A percentile compares a stretch with the other conserved stretches of the same genome.
phyloP scores from a whole-genome alignment of 2,797 vertebrate genomes.

The Dermochelys coriacea region DNA sequence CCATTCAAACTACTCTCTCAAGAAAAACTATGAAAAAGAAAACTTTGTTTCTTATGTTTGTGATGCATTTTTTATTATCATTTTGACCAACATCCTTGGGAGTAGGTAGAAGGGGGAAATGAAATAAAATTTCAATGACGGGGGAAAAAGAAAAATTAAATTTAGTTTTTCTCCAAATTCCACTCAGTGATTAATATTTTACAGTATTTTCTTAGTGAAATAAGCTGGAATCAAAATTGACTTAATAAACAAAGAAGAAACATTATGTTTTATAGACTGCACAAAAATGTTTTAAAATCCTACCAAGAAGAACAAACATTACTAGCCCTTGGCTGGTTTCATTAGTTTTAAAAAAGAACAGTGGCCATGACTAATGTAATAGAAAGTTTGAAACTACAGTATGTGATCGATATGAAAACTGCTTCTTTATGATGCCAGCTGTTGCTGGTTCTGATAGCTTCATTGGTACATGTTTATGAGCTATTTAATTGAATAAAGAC shows the following conservation, averaged over 20 bases:
- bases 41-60: background rate
- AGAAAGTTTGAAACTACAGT: background rate
- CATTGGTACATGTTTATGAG: slow-evolving; percentile 24
- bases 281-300: background rate
- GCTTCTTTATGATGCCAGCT: background rate
- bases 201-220: background rate
- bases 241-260: background rate
- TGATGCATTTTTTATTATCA: background rate
- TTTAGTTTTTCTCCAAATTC: background rate
- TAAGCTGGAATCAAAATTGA: background rate
- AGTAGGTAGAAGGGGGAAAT: background rate
- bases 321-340: slow-evolving; percentile 7
- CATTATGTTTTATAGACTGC: background rate
- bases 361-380: background rate
- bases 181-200: background rate
- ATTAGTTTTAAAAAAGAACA: background rate
- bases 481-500: slow-evolving; percentile 76
- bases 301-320: rapidly evolving
- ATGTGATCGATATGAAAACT: background rate
- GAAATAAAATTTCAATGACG: background rate
- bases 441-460: slow-evolving; percentile 48
- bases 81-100: background rate
- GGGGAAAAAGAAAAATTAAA: background rate
- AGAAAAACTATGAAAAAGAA: background rate
- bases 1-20: background rate